Evolutionary conservation across 2,888 invertebrate species (phyloP).

Genomic region (Drosophila engyochracea): DNA sequence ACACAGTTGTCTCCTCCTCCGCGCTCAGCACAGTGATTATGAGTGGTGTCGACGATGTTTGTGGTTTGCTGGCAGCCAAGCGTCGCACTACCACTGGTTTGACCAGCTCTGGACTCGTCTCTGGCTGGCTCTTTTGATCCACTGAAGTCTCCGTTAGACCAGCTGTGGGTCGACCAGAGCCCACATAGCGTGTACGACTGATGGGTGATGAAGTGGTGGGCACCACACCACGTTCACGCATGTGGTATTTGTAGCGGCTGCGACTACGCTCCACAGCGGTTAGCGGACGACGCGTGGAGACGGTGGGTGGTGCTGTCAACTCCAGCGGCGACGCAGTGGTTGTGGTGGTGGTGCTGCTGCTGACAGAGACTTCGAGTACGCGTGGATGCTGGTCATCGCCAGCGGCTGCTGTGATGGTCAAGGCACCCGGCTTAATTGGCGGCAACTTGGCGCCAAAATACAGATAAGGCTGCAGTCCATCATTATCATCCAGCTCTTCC

Average conservation of each 20-base stretch:
- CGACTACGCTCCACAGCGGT: constrained; percentile 78
- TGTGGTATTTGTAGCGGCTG: constrained; percentile 78
- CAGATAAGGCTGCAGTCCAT: constrained; percentile 89
- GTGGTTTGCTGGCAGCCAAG: constrained; percentile 38
- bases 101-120: constrained; percentile 10
- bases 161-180: constrained; percentile 69
- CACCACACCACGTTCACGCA: constrained; percentile 66
- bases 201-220: constrained; percentile 36
- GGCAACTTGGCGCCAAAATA: constrained; percentile 89
- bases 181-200: constrained; percentile 65
- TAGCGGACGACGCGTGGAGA: constrained; percentile 66
- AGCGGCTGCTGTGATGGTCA: constrained; percentile 84
- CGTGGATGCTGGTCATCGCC: constrained; percentile 86
- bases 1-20: constrained; percentile 72
- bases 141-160: constrained; percentile 37
- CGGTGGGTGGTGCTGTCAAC: constrained; percentile 49
- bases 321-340: constrained; percentile 44
- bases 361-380: constrained; percentile 88
- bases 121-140: constrained; percentile 28
- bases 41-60: constrained; percentile 76
- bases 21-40: constrained; percentile 82
- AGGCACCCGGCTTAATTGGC: constrained; percentile 83
- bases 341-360: constrained; percentile 38
- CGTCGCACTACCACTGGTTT: constrained; percentile 55
- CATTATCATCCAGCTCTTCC: constrained; percentile 66